Conservation (phyloP, 2,113 vertebrate species). For the Fulmarus glacialis region DNA sequence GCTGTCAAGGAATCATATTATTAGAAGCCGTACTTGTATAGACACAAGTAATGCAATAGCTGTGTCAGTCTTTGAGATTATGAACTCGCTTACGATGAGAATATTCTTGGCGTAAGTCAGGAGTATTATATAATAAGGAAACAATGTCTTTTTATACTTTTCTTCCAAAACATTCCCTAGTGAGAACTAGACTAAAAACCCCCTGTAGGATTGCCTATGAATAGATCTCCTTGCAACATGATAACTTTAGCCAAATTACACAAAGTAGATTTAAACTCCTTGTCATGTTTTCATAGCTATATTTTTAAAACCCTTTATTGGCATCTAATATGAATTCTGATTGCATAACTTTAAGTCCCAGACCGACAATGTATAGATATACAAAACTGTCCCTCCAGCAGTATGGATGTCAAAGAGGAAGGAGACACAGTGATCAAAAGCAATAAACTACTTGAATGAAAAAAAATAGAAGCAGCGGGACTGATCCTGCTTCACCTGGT, state of each 20-base stretch:
- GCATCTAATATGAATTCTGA: slow-evolving; percentile 4
- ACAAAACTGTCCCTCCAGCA: neutral
- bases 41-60: slow-evolving; percentile 59
- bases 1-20: slow-evolving; percentile 64
- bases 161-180: slow-evolving; percentile 64
- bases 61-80: slow-evolving; percentile 33
- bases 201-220: slow-evolving; percentile 61
- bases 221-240: slow-evolving; percentile 58
- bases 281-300: slow-evolving; percentile 41
- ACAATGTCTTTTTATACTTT: slow-evolving; percentile 68
- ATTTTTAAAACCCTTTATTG: slow-evolving; percentile 52
- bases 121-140: slow-evolving; percentile 69
- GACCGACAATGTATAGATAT: neutral
- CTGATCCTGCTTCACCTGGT: neutral
- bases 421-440: neutral
- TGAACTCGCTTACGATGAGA: slow-evolving; percentile 33
- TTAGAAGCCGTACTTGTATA: slow-evolving; percentile 52
- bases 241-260: slow-evolving; percentile 59
- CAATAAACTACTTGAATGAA: neutral
- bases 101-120: slow-evolving; percentile 50
- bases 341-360: neutral
- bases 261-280: slow-evolving; percentile 39
- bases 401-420: neutral
- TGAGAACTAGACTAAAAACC: slow-evolving; percentile 46
- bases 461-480: neutral